phyloP scores from a whole-genome alignment of 2,113 vertebrate genomes.

The Aptenodytes patagonicus region DNA sequence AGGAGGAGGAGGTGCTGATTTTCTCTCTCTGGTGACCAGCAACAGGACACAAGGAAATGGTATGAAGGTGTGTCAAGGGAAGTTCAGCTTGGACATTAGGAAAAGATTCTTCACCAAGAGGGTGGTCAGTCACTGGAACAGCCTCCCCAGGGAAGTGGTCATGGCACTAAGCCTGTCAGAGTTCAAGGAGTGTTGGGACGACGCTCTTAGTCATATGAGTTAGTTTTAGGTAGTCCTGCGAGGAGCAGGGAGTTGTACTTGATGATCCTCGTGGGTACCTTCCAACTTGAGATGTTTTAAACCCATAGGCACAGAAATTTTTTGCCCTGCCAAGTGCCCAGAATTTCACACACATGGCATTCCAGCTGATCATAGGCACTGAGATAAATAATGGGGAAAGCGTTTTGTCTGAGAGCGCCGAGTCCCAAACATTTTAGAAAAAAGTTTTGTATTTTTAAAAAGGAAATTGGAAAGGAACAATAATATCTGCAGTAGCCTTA shows the following conservation, averaged over 20 bases:
- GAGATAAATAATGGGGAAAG: background rate
- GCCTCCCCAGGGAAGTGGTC: background rate
- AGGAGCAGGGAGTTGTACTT: background rate
- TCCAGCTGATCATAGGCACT: background rate
- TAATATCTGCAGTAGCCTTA: background rate
- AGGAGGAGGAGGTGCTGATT: background rate
- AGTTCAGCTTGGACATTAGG: background rate
- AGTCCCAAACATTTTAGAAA: background rate
- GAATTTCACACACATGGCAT: background rate
- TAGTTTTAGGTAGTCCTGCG: background rate
- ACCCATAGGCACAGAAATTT: background rate
- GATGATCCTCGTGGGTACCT: background rate
- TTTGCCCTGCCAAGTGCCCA: background rate
- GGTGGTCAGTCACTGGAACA: background rate
- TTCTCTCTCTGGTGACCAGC: background rate
- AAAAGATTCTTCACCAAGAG: background rate
- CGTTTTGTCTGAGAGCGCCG: background rate
- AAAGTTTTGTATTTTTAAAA: background rate
- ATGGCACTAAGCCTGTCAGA: background rate
- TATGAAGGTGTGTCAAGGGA: background rate
- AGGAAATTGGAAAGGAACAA: background rate
- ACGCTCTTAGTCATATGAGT: background rate
- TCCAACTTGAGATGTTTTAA: background rate
- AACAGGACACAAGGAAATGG: background rate
- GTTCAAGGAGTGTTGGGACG: background rate